Conservation (phyloP, 2,113 vertebrate species). For the Scomber japonicus region DNA sequence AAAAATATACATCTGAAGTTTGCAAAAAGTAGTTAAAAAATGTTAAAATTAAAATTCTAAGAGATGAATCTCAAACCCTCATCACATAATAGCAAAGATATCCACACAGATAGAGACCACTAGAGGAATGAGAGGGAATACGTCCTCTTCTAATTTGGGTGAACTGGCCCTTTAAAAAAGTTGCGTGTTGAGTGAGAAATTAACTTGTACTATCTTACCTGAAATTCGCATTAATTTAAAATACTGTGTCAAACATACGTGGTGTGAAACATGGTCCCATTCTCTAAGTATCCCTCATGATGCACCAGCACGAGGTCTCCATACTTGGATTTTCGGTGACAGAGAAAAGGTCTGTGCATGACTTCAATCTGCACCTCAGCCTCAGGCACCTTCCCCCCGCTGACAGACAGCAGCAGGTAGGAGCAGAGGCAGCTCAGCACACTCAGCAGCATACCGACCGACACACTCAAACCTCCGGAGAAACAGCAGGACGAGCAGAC, state of each 20-base stretch:
- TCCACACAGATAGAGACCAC: too few relatives aligned
- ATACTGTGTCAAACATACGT: slow-evolving; percentile 83
- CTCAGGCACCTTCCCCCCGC: slow-evolving; percentile 87
- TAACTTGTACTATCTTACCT: too few relatives aligned
- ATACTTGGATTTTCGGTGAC: slow-evolving; percentile 89
- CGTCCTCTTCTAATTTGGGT: too few relatives aligned
- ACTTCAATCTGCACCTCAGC: slow-evolving; percentile 90
- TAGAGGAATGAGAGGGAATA: too few relatives aligned
- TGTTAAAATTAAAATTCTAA: too few relatives aligned
- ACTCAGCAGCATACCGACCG: slow-evolving; percentile 72
- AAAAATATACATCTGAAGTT: too few relatives aligned
- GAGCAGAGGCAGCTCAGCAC: slow-evolving; percentile 71
- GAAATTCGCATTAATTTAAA: too few relatives aligned
- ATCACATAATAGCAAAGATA: too few relatives aligned
- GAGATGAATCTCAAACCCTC: too few relatives aligned
- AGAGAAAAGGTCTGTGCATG: slow-evolving; percentile 91
- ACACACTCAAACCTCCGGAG: not conserved
- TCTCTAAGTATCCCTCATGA: slow-evolving; percentile 89
- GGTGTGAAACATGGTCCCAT: slow-evolving; percentile 90
- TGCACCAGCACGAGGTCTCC: slow-evolving; percentile 92
- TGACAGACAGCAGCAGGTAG: slow-evolving; percentile 66
- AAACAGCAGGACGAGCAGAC: not conserved
- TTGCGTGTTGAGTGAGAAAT: too few relatives aligned
- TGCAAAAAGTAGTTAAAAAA: too few relatives aligned
- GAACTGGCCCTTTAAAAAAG: too few relatives aligned